Evolutionary conservation across 2,888 invertebrate genomes (phyloP), one percentile per base, ranked within the genome.

Genomic region (Cylloceria caligata): DNA sequence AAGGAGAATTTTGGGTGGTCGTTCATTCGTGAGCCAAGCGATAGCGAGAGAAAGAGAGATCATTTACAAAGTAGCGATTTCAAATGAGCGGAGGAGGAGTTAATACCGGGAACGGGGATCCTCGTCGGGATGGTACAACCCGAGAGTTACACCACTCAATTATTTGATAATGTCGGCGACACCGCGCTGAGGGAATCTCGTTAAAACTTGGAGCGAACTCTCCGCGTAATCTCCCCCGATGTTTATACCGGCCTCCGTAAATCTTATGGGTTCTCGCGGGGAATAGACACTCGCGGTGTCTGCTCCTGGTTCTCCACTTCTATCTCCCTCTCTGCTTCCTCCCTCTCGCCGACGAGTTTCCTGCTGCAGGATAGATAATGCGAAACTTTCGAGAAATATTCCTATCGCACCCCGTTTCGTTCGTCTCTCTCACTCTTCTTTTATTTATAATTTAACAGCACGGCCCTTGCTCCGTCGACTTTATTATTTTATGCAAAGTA

Each of bases 81-180:
- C 49, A 64, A 83, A 83, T 72, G 83, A 65, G 72, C 76, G 76
- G 82, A 68, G 82, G 68, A 80, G 81, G 84, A 85, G 81, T 85
- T 84, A 85, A 85, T 85, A 81, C 79, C 75, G 79, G 84, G 76
- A 84, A 83, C 79, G 76, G 68, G 72, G 73, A 83, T 78, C 34
- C 69, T 65, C 83, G n/a, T 80, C 71, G 86, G 89, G 89, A 90
- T 88, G 88, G 88, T 89, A 87, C 89, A 90, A 89, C 89, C 90
- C 86, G 82, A 91, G 91, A 92, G 90, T 92, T 92, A 92, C 91
- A 91, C 89, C 91, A 91, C 92, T 92, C 92, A 92, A 92, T 92
- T 92, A 92, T 92, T 92, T 92, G 92, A 92, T 92, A 92, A 92
- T 92, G 92, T 90, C 90, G 88, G 89, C 91, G 91, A 89, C 91